Conservation (phyloP, 2,888 invertebrate genomes). For the Epiblema foenella region DNA sequence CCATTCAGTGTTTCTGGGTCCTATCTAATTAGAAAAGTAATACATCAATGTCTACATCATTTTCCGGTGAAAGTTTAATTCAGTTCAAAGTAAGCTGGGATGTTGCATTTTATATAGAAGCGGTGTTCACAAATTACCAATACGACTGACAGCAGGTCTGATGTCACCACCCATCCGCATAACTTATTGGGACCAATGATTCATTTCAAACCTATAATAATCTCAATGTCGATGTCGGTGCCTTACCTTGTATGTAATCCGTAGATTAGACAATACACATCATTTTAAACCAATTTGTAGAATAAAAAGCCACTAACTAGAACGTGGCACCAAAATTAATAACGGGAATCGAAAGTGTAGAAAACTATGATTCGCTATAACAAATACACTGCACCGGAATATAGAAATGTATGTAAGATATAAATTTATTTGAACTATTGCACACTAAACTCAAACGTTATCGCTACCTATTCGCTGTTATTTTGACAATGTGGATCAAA, state of each 20-base stretch:
- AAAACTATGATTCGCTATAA: conserved; percentile 17
- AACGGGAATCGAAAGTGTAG: conserved; percentile 55
- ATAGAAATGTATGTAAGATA: neutral
- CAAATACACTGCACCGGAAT: neutral
- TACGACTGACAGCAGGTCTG: conserved; percentile 48
- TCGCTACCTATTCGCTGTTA: neutral
- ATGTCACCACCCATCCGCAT: conserved; percentile 56
- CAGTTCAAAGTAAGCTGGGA: neutral
- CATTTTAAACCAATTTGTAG: conserved; percentile 54
- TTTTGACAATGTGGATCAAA: conserved; percentile 21
- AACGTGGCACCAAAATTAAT: conserved; percentile 71
- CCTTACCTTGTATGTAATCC: conserved; percentile 49
- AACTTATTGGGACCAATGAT: conserved; percentile 46
- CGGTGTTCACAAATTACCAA: conserved; percentile 9
- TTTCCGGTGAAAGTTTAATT: neutral
- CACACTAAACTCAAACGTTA: neutral
- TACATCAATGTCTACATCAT: neutral
- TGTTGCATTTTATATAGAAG: no score
- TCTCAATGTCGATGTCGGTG: conserved; percentile 2
- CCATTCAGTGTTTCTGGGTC: neutral
- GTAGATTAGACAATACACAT: conserved; percentile 48
- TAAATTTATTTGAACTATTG: neutral
- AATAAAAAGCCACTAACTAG: conserved; percentile 55
- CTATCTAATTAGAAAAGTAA: neutral
- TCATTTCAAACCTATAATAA: conserved; percentile 45